phyloP scores from a whole-genome alignment of 2,888 invertebrate species.

The Schizotus pectinicornis region DNA sequence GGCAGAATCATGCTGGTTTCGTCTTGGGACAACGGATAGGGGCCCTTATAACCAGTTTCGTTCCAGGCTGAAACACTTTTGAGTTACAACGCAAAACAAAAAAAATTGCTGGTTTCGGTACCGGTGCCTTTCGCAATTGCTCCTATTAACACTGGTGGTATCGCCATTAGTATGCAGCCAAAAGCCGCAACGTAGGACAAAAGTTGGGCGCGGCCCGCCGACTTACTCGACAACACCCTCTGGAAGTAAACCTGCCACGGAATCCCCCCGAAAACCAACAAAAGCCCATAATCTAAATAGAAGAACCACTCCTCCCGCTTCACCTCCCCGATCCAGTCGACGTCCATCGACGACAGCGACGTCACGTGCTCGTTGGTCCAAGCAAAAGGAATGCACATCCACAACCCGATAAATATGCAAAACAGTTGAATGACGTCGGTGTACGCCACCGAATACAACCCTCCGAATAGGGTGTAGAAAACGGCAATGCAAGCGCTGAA shows the following conservation, averaged over 20 bases:
- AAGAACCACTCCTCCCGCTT: slow-evolving; percentile 76
- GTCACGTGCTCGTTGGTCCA: slow-evolving; percentile 87
- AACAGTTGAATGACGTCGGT: slow-evolving; percentile 98
- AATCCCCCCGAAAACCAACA: slow-evolving; percentile 93
- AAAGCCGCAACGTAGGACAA: slow-evolving; percentile 95
- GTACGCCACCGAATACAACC: slow-evolving; percentile 97
- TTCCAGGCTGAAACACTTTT: slow-evolving; percentile 81
- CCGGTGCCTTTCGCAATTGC: slow-evolving; percentile 96
- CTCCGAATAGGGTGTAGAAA: slow-evolving; percentile 97
- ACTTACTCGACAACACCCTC: slow-evolving; percentile 94
- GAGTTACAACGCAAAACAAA: slow-evolving; percentile 16
- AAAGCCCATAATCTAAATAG: slow-evolving; percentile 86
- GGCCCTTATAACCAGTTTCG: slow-evolving; percentile 84
- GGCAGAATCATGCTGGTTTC: slow-evolving; percentile 96
- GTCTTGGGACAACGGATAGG: slow-evolving; percentile 72
- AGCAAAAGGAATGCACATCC: slow-evolving; percentile 98
- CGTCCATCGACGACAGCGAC: slow-evolving; percentile 80
- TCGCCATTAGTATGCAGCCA: slow-evolving; percentile 96
- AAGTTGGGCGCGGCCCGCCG: slow-evolving; percentile 90
- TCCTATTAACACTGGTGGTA: slow-evolving; percentile 96
- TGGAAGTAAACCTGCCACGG: slow-evolving; percentile 99
- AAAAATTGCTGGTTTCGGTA: slow-evolving; percentile 51
- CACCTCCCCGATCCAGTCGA: slow-evolving; percentile 88
- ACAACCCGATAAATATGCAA: slow-evolving; percentile 96
- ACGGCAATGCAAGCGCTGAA: slow-evolving; percentile 96